Evolutionary conservation across 2,113 vertebrate species (phyloP).

Genomic region (Ailuropoda melanoleuca): DNA sequence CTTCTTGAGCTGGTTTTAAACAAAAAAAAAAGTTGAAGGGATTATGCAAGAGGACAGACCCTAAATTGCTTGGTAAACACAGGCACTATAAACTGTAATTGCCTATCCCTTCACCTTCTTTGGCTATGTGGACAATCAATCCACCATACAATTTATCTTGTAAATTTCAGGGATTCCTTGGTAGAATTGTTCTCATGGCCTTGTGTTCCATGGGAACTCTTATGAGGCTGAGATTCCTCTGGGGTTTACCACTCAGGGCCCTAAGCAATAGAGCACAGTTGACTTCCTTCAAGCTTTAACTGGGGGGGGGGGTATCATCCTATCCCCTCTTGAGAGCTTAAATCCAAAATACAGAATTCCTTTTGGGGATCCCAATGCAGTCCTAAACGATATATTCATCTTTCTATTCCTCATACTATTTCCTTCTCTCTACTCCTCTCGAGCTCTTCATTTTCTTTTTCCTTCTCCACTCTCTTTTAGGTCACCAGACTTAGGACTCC

Average conservation of each 20-base stretch:
- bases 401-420: neutral
- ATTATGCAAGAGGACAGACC: neutral
- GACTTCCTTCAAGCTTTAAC: neutral
- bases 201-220: neutral
- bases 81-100: neutral
- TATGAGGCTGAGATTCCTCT: neutral
- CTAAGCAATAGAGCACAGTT: neutral
- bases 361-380: neutral
- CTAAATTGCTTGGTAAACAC: neutral
- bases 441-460: neutral
- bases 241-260: neutral
- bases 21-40: neutral
- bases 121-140: neutral
- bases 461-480: neutral
- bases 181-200: neutral
- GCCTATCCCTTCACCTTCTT: neutral
- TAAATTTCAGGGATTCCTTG: neutral
- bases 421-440: neutral
- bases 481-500: neutral
- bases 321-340: neutral
- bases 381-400: neutral
- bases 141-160: neutral
- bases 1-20: neutral
- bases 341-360: neutral
- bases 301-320: neutral